A percentile compares a stretch with the other conserved stretches of the same genome.
phyloP scores from a whole-genome alignment of 2,113 vertebrate species.

The Columba livia region DNA sequence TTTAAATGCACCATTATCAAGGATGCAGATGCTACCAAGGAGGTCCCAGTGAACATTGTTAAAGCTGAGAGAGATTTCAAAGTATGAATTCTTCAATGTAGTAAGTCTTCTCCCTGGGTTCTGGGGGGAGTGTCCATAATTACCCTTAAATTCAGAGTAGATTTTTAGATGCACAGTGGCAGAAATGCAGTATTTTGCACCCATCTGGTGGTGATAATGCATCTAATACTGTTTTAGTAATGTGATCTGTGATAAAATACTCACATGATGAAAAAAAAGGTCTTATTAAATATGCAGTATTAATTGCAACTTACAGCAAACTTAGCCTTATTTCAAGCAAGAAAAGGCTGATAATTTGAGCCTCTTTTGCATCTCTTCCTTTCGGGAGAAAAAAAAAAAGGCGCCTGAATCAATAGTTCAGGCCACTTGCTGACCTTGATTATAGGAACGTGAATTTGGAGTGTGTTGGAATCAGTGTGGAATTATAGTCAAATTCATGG shows the following conservation, averaged over 20 bases:
- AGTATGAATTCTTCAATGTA: background rate
- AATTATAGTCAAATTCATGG: background rate
- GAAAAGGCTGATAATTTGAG: background rate
- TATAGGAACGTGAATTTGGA: background rate
- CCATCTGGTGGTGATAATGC: background rate
- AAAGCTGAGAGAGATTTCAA: background rate
- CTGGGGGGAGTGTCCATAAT: background rate
- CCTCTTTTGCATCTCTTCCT: background rate
- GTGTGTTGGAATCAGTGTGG: background rate
- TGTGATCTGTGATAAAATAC: background rate
- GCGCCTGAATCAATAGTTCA: background rate
- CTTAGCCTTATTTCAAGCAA: background rate
- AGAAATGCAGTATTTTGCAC: background rate
- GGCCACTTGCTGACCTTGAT: background rate
- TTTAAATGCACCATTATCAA: background rate
- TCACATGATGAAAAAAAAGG: background rate
- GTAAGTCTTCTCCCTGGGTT: background rate
- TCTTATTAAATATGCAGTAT: background rate
- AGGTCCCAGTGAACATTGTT: background rate
- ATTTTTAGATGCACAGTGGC: background rate
- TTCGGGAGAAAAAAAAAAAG: background rate
- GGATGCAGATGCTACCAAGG: background rate
- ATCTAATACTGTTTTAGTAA: background rate
- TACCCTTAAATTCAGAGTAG: background rate
- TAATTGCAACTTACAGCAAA: background rate